phyloP scores from a whole-genome alignment of 2,113 vertebrate species.

The Taurulus bubalis region DNA sequence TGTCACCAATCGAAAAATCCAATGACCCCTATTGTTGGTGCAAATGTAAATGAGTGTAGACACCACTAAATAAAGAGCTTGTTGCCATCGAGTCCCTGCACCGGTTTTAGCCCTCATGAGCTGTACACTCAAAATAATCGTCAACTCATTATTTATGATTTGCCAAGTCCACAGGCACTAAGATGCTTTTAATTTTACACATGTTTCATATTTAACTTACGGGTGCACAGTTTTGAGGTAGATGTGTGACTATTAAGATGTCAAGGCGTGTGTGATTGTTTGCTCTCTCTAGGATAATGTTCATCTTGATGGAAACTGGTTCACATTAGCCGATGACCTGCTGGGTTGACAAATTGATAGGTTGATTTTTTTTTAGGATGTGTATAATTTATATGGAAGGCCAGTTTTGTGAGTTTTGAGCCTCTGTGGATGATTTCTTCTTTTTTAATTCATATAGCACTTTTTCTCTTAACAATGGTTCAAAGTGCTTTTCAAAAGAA shows the following conservation, averaged over 20 bases:
- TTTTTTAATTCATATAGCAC: neutral
- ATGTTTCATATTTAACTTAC: neutral
- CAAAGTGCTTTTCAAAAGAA: neutral
- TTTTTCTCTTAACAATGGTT: neutral
- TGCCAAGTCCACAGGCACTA: neutral
- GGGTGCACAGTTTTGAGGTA: neutral
- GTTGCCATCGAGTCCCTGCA: slow-evolving; percentile 53
- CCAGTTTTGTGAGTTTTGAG: neutral
- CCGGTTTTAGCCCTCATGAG: slow-evolving; percentile 49
- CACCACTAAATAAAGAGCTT: slow-evolving; percentile 61
- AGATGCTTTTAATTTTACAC: slow-evolving; percentile 15
- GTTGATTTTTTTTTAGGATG: neutral
- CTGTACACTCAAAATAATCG: slow-evolving; percentile 45
- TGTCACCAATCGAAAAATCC: slow-evolving; percentile 79
- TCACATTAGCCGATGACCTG: slow-evolving; percentile 9
- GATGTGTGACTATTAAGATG: slow-evolving; percentile 3
- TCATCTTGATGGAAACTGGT: slow-evolving; percentile 21
- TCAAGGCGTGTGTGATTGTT: neutral
- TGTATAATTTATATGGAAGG: neutral
- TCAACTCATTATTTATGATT: slow-evolving; percentile 43
- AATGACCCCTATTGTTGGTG: slow-evolving; percentile 67
- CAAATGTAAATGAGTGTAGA: slow-evolving; percentile 70
- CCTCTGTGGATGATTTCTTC: neutral
- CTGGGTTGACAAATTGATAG: neutral
- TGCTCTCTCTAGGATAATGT: slow-evolving; percentile 18